Percentiles rank a stretch among this genome's conserved stretches.
These are phyloP conservation scores for Halictus quadricinctus DNA, from an alignment of 2,888 invertebrate genomes.

Conservation along the genomic window DNA sequence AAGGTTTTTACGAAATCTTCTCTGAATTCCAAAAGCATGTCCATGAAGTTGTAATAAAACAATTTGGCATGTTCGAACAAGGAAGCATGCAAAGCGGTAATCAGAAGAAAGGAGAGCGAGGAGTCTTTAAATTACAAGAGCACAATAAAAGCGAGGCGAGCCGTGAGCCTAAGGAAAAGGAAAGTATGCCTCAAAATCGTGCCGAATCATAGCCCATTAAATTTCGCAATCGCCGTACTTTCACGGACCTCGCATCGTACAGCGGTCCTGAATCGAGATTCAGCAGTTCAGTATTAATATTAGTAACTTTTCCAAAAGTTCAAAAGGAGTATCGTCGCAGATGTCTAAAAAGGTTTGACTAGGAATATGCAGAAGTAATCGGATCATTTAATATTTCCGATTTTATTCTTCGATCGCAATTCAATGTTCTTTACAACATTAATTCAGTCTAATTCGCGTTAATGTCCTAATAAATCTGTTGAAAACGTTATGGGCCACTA, in stretches of 20 bases:
- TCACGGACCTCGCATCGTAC: constrained; percentile 11
- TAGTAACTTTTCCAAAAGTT: neutral
- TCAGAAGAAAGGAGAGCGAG: neutral
- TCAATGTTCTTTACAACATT: neutral
- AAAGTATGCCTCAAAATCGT: constrained; percentile 9
- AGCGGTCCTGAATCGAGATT: neutral
- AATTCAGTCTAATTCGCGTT: neutral
- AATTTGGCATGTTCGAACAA: neutral
- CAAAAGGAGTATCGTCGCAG: neutral
- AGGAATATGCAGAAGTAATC: neutral
- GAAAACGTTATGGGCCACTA: neutral
- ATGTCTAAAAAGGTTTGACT: no score
- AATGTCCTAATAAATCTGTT: neutral
- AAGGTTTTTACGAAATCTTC: neutral
- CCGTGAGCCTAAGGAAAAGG: neutral
- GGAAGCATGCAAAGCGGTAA: neutral
- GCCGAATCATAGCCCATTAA: constrained; percentile 38
- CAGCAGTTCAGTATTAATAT: neutral
- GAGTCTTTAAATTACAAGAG: neutral
- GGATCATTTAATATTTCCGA: no score
- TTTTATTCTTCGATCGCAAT: no score
- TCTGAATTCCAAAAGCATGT: neutral
- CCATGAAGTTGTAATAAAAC: neutral
- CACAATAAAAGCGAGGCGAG: constrained; percentile 4
- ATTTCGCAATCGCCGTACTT: constrained; percentile 44